Evolutionary conservation across 1,140 invertebrate species (phyloP).

Genomic region (Ephestia elutella): DNA sequence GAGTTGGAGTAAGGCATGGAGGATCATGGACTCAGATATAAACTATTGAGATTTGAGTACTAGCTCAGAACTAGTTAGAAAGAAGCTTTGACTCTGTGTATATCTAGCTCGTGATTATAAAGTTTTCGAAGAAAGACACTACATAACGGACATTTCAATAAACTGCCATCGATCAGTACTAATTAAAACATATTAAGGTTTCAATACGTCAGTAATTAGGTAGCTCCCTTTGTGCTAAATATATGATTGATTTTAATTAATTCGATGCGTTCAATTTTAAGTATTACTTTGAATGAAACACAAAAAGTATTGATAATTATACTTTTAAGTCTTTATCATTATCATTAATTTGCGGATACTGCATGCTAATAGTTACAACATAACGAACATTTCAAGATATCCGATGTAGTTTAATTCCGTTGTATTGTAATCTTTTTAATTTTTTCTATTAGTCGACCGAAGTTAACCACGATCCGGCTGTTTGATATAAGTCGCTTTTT

Average conservation of each 20-base stretch:
- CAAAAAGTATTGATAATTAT: too few relatives aligned
- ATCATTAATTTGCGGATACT: too few relatives aligned
- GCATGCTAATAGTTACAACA: not conserved
- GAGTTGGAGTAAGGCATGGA: too few relatives aligned
- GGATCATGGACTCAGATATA: not conserved
- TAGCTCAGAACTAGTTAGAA: not conserved
- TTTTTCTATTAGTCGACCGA: too few relatives aligned
- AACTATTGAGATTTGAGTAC: too few relatives aligned
- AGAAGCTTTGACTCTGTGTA: not conserved
- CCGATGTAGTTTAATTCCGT: too few relatives aligned
- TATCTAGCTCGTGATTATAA: not conserved
- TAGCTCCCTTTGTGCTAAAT: not conserved
- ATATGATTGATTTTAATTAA: not conserved
- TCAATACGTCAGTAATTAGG: not conserved
- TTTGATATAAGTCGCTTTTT: too few relatives aligned
- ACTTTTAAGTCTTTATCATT: too few relatives aligned
- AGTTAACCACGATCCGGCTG: too few relatives aligned
- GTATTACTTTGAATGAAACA: not conserved
- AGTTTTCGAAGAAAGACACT: not conserved
- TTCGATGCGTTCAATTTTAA: not conserved
- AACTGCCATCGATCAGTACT: not conserved
- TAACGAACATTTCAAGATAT: not conserved
- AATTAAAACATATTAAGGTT: not conserved
- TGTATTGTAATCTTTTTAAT: too few relatives aligned
- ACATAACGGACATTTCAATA: not conserved